Evolutionary conservation across 2,113 vertebrate genomes (phyloP), one percentile per base, ranked within the genome.

Genomic region (Struthidea cinerea): DNA sequence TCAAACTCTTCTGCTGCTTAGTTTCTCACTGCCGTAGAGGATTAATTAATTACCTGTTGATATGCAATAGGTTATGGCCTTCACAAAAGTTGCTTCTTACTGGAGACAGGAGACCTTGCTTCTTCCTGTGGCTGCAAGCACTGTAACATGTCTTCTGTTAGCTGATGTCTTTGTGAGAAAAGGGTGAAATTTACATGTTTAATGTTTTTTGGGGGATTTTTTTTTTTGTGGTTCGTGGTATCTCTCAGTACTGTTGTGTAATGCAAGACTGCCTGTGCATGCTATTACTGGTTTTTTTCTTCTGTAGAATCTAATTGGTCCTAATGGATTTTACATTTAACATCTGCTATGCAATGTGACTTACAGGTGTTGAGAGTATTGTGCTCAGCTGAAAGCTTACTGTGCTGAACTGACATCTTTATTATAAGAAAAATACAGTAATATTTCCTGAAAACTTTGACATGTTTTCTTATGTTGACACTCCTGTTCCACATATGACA

Each of bases 321-420:
- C 96, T 95, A 96, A 92, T 95, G 92, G 89, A 87, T 92, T 93
- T 95, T 92, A 74, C 83, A 89, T 87, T 96, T 96, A 94, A 89
- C 94, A 97, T 96, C 93, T 96, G 93, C 81, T 95, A 63, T 9
- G 21, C 61, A 92, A 15, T 93, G 55, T 94, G 77, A 95, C 76
- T 96, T 97, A 90, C 3, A 73, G 53, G 61, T 90, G 60, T 71
- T 84, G 76, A 87, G 82, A 91, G 50, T 70, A 24, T 44, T 7
- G 4, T 84, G 80, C 86, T 90, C 71, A 93, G 52, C 79, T 91
- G 85, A 81, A 94, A 96, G 64, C 64, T 77, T 80, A 83, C 57
- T 92, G n/a, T 91, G 87, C 80, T 89, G 90, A 87, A 57, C 60
- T 93, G 74, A 90, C 39, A 17, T 84, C 46, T 68, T 83, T 78